Percentiles rank a stretch among this genome's conserved stretches.
These are phyloP conservation scores for Oreohelix idahoensis DNA, from an alignment of 1,140 invertebrate species.

Conservation along the genomic window DNA sequence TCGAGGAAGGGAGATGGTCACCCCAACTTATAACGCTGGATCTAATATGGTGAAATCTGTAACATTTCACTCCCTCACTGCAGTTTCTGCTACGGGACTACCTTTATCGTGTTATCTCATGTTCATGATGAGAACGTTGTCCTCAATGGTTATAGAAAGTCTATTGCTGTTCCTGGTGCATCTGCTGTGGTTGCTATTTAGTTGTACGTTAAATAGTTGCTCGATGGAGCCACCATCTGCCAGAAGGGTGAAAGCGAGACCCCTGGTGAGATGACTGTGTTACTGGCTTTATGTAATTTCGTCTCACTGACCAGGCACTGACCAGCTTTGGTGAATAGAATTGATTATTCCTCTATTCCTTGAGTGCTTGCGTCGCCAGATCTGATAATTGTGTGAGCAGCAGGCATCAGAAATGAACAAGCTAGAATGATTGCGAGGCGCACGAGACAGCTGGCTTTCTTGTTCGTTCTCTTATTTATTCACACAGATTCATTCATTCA, in stretches of 20 bases:
- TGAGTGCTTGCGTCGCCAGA: neutral
- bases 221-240: neutral
- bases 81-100: no score
- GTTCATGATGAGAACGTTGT: no score
- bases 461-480: neutral
- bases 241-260: neutral
- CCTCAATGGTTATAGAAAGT: no score
- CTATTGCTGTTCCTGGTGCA: no score
- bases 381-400: neutral
- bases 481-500: no score
- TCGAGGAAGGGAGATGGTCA: no score
- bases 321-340: neutral
- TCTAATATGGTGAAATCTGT: no score
- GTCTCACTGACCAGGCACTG: neutral
- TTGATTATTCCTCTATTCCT: neutral
- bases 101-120: no score
- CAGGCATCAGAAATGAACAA: neutral
- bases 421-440: neutral
- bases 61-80: no score
- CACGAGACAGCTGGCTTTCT: neutral
- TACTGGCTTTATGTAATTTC: neutral
- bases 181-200: no score
- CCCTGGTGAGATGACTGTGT: neutral
- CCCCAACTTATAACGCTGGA: no score
- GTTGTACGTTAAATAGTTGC: neutral